Base-by-base conservation (phyloP, 2,113 vertebrate species). In the Nanorana parkeri region DNA sequence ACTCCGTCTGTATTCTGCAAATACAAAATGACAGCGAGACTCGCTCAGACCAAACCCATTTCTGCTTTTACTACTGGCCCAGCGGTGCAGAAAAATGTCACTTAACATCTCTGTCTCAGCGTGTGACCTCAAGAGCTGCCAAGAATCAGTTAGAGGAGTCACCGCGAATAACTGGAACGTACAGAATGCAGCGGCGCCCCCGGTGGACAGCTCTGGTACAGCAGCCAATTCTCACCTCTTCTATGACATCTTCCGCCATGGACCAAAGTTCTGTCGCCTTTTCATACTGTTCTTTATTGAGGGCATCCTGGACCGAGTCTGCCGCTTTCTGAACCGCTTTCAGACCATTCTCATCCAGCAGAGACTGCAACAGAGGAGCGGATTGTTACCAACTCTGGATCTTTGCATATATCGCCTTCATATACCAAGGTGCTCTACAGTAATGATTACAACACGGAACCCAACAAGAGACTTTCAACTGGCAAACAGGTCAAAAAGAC, bases 1-100 rank as follows among this genome's bases (percentile, higher is more conserved):
- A 99, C 98, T 1, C 95, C 94, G 16, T 99, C 95, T 21, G 97
- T 96, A 88, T 97, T 96, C 98, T 99, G 91, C 78, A 87, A 91
- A 65, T 58, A 11, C 32, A 47, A 47, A 36, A 10, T 47, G 11
- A 47, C 8, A 13, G 5, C 41, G 8, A 10, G 41, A 47, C 10
- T 47, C 8, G 41, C 8, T 13, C 13, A 15, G 41, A 47, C 10
- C 5, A 47, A 47, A 47, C 13, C 32, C 13, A 47, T 47, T 47
- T 10, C 41, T 1, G 1, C 13, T 47, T 47, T 3, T 47, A 47
- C 1, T 47, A 47, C 13, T 47, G 41, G 10, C 0, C 13, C 41
- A 47, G 13, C 2, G 11, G 1, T 6, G 4, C 8, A 10, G 41
- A 47, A 10, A 47, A 47, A 5, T n/a, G n/a, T 36, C 32, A 3